phyloP scores from a whole-genome alignment of 2,797 vertebrate species.

The Neosilurus hyrtlii region DNA sequence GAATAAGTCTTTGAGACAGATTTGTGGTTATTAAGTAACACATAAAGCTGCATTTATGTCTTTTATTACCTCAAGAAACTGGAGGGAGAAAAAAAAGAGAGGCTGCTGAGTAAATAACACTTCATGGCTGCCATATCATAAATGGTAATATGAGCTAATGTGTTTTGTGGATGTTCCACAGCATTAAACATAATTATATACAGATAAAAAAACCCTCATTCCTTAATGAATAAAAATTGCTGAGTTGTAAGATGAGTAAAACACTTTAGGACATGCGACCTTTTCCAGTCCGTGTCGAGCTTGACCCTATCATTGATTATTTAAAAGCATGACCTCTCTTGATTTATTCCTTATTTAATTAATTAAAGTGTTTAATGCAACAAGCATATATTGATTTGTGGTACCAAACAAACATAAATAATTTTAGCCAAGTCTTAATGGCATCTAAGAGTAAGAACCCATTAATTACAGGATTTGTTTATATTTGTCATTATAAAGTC shows the following conservation, averaged over 20 bases:
- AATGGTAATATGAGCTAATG: not conserved
- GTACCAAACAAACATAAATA: not conserved
- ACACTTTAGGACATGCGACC: not conserved
- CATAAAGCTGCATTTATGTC: not conserved
- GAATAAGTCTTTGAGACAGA: not conserved
- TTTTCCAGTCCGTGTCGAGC: not conserved
- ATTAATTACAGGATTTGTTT: not conserved
- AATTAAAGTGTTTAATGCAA: not conserved
- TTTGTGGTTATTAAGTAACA: not conserved
- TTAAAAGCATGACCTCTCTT: not conserved
- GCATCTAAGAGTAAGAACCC: not conserved
- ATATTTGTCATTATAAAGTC: not conserved
- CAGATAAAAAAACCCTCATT: not conserved
- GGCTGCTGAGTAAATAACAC: not conserved
- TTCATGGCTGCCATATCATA: not conserved
- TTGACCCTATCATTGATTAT: not conserved
- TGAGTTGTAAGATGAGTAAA: not conserved
- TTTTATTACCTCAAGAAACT: not conserved
- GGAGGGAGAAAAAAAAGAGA: not conserved
- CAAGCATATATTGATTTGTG: not conserved
- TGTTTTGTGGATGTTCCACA: not conserved
- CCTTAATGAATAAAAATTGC: not conserved
- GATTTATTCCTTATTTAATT: not conserved
- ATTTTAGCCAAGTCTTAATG: not conserved
- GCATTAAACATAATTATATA: not conserved